Percentiles rank a stretch among this genome's conserved stretches.
Conservation (phyloP, 2,113 vertebrate species). For the Rissa tridactyla region DNA sequence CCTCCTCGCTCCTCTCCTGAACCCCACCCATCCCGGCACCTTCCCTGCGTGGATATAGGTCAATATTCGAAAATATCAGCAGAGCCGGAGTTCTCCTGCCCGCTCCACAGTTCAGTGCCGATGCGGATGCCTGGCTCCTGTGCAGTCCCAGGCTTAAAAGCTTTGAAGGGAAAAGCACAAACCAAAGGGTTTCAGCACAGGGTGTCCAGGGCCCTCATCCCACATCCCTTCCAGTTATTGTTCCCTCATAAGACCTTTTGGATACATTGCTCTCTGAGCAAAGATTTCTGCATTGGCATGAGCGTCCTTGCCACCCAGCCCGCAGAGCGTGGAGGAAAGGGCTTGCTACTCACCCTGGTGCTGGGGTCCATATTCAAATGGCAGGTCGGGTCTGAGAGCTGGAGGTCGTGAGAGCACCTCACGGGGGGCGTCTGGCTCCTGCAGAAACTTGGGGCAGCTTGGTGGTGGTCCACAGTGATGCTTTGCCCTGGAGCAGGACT, state of each 20-base stretch:
- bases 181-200: neutral
- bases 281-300: neutral
- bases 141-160: neutral
- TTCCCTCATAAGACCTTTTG: neutral
- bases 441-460: neutral
- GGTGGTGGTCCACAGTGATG: neutral
- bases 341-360: rapidly evolving
- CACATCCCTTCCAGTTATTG: rapidly evolving
- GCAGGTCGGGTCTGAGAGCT: neutral
- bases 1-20: neutral
- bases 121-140: neutral
- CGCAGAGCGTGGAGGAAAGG: neutral
- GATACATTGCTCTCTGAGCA: neutral
- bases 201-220: neutral
- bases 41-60: neutral
- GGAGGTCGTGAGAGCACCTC: neutral
- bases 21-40: neutral
- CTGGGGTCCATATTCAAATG: neutral
- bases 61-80: neutral
- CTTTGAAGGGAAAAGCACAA: neutral
- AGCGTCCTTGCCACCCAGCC: neutral
- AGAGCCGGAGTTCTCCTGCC: neutral
- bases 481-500: neutral
- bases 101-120: rapidly evolving
- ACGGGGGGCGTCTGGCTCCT: neutral